A percentile compares a stretch with the other conserved stretches of the same genome.
Evolutionary conservation across 2,888 invertebrate species (phyloP).

Genomic region (Dioctria rufipes): DNA sequence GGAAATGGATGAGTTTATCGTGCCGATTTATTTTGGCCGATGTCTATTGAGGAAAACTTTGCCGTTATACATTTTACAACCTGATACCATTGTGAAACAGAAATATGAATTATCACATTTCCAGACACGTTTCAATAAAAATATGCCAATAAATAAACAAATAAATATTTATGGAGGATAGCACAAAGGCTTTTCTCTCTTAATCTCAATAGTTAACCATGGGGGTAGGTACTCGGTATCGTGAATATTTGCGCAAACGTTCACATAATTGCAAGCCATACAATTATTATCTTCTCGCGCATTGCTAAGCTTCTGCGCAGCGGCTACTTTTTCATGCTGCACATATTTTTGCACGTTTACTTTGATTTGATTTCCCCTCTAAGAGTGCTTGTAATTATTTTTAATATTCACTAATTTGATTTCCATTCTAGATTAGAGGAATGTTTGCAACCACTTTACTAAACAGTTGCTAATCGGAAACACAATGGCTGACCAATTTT

Average conservation of each 20-base stretch:
- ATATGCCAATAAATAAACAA: slow-evolving; percentile 36
- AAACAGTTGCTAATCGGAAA: not conserved
- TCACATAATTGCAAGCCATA: not conserved
- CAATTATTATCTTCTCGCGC: not conserved
- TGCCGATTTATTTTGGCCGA: not conserved
- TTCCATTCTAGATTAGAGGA: not conserved
- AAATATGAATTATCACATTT: not conserved
- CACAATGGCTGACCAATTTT: not conserved
- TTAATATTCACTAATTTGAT: not conserved
- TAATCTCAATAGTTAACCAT: not conserved
- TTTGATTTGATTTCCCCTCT: not conserved
- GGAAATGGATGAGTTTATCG: not conserved
- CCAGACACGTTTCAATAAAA: slow-evolving; percentile 31
- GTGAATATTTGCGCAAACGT: not conserved
- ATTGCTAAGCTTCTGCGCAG: not conserved
- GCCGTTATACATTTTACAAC: not conserved
- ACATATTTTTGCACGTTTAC: not conserved
- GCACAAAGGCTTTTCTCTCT: slow-evolving; percentile 3
- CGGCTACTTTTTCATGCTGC: too few relatives aligned
- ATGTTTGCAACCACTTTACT: too few relatives aligned
- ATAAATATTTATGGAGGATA: slow-evolving; percentile 11
- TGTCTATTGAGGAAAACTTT: not conserved
- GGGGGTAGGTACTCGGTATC: not conserved
- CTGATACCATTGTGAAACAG: not conserved
- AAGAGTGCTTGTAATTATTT: not conserved